Evolutionary conservation across 2,113 vertebrate species (phyloP).

Genomic region (Accipiter virgatus): DNA sequence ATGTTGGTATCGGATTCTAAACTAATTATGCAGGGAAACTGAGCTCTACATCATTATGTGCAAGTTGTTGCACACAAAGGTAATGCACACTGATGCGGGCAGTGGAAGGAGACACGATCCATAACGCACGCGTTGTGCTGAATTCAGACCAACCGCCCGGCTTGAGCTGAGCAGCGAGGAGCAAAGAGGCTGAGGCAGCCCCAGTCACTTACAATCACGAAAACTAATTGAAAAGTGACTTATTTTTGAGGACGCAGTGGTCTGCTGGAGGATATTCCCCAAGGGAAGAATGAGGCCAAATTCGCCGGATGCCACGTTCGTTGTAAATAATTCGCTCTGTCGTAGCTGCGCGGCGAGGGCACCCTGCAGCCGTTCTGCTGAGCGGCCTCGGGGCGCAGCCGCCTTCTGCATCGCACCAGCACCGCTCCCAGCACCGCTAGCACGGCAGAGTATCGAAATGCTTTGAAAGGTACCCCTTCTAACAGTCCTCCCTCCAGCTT

Average conservation of each 20-base stretch:
- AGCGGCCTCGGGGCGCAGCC: not conserved
- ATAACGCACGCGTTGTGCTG: fast-evolving
- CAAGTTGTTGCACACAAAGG: not conserved
- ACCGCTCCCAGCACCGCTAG: not conserved
- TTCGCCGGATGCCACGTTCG: fast-evolving
- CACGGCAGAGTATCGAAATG: not conserved
- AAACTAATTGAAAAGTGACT: not conserved
- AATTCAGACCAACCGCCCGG: not conserved
- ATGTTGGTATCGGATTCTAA: not conserved
- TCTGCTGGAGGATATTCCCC: not conserved
- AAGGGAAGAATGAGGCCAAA: not conserved
- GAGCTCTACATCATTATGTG: not conserved
- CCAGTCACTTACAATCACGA: not conserved
- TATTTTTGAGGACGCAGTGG: not conserved
- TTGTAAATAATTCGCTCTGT: not conserved
- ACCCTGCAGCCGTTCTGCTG: not conserved
- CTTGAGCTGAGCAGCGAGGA: not conserved
- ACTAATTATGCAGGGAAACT: not conserved
- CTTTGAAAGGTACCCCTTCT: not conserved
- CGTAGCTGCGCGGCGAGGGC: not conserved
- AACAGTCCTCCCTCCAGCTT: not conserved
- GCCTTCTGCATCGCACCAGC: not conserved
- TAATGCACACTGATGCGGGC: fast-evolving
- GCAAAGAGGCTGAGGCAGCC: not conserved
- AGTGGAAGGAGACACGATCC: not conserved